Conservation (phyloP, 1,140 invertebrate species). For the Temnothorax curvispinosus region DNA sequence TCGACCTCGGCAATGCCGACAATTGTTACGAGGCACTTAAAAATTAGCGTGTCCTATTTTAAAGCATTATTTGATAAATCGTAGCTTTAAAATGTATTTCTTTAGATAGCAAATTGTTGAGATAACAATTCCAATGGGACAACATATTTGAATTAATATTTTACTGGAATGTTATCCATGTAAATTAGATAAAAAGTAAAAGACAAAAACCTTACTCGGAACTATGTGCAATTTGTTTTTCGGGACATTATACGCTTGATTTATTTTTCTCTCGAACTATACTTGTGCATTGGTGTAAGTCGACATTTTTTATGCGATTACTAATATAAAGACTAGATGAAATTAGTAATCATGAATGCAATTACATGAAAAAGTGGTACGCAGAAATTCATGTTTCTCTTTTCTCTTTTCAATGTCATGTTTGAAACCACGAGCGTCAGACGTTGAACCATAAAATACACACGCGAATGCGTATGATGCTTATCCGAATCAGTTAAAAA, state of each 20-base stretch:
- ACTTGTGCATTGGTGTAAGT: background rate
- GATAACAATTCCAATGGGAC: background rate
- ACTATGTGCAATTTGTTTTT: background rate
- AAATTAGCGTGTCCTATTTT: background rate
- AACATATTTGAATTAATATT: background rate
- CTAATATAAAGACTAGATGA: background rate
- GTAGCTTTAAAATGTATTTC: background rate
- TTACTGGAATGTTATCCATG: background rate
- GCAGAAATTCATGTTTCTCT: background rate
- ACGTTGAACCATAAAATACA: background rate
- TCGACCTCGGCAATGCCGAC: background rate
- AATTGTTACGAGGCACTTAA: background rate
- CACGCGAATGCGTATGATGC: background rate
- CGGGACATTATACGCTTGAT: slow-evolving; percentile 30
- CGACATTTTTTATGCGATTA: background rate
- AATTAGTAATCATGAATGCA: background rate
- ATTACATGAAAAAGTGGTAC: background rate
- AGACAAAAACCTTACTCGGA: slow-evolving; percentile 32
- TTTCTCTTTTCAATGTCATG: background rate
- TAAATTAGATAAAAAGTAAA: slow-evolving; percentile 39
- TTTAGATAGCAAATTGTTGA: background rate
- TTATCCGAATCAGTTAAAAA: background rate
- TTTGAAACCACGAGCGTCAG: background rate
- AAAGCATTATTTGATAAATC: background rate
- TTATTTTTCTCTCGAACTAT: slow-evolving; percentile 9